Evolutionary conservation across 2,888 invertebrate genomes (phyloP), one percentile per base, ranked within the genome.

Genomic region (Mythimna lalbum): DNA sequence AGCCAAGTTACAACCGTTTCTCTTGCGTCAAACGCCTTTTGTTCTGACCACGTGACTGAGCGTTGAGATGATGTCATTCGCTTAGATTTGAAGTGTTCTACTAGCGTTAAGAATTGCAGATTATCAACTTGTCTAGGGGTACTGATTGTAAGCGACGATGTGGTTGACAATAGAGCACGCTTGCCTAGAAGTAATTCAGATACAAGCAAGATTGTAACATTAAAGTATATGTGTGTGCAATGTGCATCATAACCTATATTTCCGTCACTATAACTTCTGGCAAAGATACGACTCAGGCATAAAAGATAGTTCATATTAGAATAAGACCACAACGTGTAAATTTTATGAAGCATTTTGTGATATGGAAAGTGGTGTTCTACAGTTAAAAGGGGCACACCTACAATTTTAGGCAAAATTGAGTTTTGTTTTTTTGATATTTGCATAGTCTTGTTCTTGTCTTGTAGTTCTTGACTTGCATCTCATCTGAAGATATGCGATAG

Each of bases 341-440:
- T 33, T 77, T 63, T 71, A 63, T 59, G 62, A 53, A 53, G 21
- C 63, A 17, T 71, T 75, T 60, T 62, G 73, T 61, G 70, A 76
- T 75, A 63, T 63, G 49, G 53, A 71, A 75, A 75, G 39, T 52
- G 47, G 62, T 43, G 5, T 36, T 12, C 14, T 57, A 33, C 56
- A n/a, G 33, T 36, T 14, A 57, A 57, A 14, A 21, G 6, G 33
- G n/a, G 33, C n/a, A 2, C 4, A 56, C 12, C 33, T 27, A 31
- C n/a, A 10, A 1, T n/a, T 55, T 55, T 36, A 5, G 3, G 6
- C 0, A 5, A 23, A 33, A 33, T 31, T n/a, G 14, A 4, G 7
- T 21, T 36, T 36, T 36, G 7, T 23, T n/a, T n/a, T 50, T 43
- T 43, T 43, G 21, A 17, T 47, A 1, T 47, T 2, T 19, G 19